A percentile compares a stretch with the other conserved stretches of the same genome.
These are phyloP conservation scores for Mirza zaza DNA, from an alignment of 2,113 vertebrate species.

Conservation along the genomic window DNA sequence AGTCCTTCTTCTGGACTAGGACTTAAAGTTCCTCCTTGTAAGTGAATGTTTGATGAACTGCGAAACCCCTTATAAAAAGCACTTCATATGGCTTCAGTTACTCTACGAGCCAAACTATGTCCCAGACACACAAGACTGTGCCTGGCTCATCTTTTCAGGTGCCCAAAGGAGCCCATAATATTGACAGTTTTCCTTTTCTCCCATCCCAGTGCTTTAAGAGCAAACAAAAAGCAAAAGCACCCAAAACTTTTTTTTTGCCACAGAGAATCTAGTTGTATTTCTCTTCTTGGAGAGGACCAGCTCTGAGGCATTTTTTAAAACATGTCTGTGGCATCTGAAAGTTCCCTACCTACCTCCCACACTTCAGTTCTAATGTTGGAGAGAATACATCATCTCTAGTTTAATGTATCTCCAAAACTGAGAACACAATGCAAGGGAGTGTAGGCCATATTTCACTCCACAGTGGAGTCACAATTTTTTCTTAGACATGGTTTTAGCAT, in stretches of 20 bases:
- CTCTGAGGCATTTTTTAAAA: conserved; percentile 22
- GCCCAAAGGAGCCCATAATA: not conserved
- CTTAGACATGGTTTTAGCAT: conserved; percentile 75
- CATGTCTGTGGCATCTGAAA: not conserved
- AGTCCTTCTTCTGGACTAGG: not conserved
- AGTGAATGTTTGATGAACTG: conserved; percentile 13
- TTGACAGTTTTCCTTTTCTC: not conserved
- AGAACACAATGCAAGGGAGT: conserved; percentile 69
- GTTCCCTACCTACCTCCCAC: conserved; percentile 66
- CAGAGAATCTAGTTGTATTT: not conserved
- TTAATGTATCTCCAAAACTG: conserved; percentile 67
- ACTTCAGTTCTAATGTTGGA: conserved; percentile 51
- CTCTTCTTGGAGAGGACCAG: not conserved
- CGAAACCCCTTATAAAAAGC: not conserved
- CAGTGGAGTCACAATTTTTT: conserved; percentile 54
- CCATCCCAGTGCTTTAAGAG: not conserved
- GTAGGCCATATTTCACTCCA: conserved; percentile 65
- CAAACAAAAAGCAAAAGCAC: not conserved
- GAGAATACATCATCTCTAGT: conserved; percentile 63
- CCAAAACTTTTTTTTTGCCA: not conserved
- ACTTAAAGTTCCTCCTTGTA: not conserved
- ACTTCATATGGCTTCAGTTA: not conserved
- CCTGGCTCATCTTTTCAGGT: not conserved
- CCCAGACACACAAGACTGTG: not conserved
- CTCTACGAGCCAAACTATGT: not conserved